Evolutionary conservation across 2,888 invertebrate species (phyloP).

Genomic region (Drosophila dives): DNA sequence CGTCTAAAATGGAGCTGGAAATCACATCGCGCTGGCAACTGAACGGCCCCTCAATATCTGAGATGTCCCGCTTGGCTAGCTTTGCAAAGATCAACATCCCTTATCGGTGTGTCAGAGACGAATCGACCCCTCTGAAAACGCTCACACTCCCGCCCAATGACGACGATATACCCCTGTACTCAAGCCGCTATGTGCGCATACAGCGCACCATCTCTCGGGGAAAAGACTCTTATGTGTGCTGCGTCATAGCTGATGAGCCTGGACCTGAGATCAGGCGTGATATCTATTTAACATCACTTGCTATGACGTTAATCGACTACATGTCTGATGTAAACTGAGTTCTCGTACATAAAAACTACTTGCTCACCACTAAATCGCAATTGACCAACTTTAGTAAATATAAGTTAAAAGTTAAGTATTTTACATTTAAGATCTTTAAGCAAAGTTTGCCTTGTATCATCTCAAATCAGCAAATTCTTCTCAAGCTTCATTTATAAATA

Average conservation of each 20-base stretch:
- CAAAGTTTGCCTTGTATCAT: not conserved
- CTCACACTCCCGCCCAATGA: slow-evolving; percentile 6
- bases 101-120: not conserved
- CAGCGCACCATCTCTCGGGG: too few relatives aligned
- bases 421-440: not conserved
- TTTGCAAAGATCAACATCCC: not conserved
- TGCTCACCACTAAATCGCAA: not conserved
- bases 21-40: slow-evolving; percentile 45
- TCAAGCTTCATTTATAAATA: not conserved
- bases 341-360: not conserved
- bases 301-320: not conserved
- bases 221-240: too few relatives aligned
- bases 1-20: slow-evolving; percentile 1
- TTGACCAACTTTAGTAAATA: not conserved
- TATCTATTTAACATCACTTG: slow-evolving; percentile 19
- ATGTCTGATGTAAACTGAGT: not conserved
- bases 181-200: slow-evolving; percentile 32
- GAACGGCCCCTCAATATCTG: slow-evolving; percentile 13
- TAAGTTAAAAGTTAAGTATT: not conserved
- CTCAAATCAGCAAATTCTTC: not conserved
- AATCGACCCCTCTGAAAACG: not conserved
- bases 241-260: too few relatives aligned
- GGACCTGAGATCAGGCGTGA: too few relatives aligned
- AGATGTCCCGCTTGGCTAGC: slow-evolving; percentile 4
- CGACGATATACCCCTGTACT: not conserved